Base-by-base conservation (phyloP, 2,888 invertebrate species). In the Pseudolycoriella hygida region DNA sequence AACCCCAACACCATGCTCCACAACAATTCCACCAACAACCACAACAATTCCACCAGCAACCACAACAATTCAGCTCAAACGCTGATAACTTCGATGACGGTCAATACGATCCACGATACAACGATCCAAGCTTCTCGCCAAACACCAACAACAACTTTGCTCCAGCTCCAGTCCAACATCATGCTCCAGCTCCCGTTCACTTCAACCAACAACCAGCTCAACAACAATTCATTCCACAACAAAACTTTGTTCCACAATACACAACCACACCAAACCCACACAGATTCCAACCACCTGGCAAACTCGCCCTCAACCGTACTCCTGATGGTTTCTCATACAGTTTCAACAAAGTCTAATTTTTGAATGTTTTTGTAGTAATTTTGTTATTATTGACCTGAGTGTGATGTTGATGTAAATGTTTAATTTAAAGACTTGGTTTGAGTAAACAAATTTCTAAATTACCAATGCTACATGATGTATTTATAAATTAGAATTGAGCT, bases 301-400 rank as follows among this genome's bases (percentile, higher is more conserved):
- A 87, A 65, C 74, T 88, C 56, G 80, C 79, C 54, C 71, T 89
- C 54, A 87, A 86, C 70, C 73, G 88, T 59, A 85, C 84, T 48
- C 87, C 87, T 37, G 88, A 88, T 59, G 88, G 88, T 57, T 88
- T 78, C 69, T 82, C 84, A 56, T 88, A 85, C 67, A 82, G 78
- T 53, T 86, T 86, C 71, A 82, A 80, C 68, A 82, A 77, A 61
- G 68, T 68, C 52, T 40, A 45, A 30, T 25, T 4, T 25, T 25
- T 25, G 25, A 25, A n/a, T n/a, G n/a, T 25, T 25, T 25, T 25
- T 25, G 5, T 8, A 25, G 4, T 6, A 25, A 25, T 25, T 25
- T 25, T 25, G 25, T 25, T 25, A 25, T 25, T 25, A 25, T 25
- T 25, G 25, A 25, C 25, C 25, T 25, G 25, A 6, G 25, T 25